A percentile compares a stretch with the other conserved stretches of the same genome.
phyloP scores from a whole-genome alignment of 2,888 invertebrate genomes.

The Pimpla rufipes region DNA sequence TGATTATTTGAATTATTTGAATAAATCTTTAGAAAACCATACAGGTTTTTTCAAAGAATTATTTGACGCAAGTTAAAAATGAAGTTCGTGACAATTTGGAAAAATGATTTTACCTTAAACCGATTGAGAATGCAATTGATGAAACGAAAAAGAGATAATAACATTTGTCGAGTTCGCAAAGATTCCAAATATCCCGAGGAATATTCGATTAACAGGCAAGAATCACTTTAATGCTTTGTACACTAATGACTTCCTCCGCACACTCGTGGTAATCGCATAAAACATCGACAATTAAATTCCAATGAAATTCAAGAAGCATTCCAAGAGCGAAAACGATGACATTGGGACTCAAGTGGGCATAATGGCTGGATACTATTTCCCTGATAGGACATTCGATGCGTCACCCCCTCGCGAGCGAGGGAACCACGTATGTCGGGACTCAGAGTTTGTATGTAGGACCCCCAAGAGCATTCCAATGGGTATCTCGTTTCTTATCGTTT shows the following conservation, averaged over 20 bases:
- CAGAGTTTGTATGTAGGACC: slow-evolving; percentile 21
- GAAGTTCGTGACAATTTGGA: too few relatives aligned
- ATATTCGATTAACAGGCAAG: too few relatives aligned
- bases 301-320: slow-evolving; percentile 34
- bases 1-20: too few relatives aligned
- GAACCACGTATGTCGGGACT: slow-evolving; percentile 18
- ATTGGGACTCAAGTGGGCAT: slow-evolving; percentile 39
- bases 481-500: slow-evolving; percentile 63
- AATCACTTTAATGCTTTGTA: neutral
- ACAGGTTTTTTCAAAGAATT: too few relatives aligned
- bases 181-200: too few relatives aligned
- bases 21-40: too few relatives aligned
- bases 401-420: slow-evolving; percentile 4
- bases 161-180: too few relatives aligned
- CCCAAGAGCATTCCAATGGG: slow-evolving; percentile 47
- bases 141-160: too few relatives aligned
- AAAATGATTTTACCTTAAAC: too few relatives aligned
- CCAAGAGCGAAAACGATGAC: slow-evolving; percentile 19
- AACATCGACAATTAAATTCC: slow-evolving; percentile 28
- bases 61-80: too few relatives aligned
- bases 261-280: slow-evolving; percentile 1
- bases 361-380: slow-evolving; percentile 56
- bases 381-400: slow-evolving; percentile 39
- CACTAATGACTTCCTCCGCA: neutral
- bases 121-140: too few relatives aligned